These are phyloP conservation scores for Anser cygnoides DNA, from an alignment of 2,113 vertebrate genomes.

Conservation along the genomic window DNA sequence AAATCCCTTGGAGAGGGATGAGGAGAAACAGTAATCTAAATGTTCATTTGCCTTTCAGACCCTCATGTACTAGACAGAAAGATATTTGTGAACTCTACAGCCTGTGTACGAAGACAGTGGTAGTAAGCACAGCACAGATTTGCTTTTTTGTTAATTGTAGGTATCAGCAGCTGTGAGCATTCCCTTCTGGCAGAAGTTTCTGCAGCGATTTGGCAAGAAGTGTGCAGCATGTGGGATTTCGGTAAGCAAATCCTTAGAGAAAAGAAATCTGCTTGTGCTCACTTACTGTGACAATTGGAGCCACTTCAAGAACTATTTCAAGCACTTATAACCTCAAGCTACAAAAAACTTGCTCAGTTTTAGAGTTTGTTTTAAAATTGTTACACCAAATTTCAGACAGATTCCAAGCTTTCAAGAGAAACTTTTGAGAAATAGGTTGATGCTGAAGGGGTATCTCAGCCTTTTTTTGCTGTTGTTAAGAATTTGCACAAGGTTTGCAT, in stretches of 20 bases:
- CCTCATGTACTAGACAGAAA: not conserved
- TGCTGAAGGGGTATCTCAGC: not conserved
- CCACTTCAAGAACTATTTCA: not conserved
- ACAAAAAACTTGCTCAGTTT: not conserved
- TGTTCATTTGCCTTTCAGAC: not conserved
- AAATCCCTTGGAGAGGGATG: not conserved
- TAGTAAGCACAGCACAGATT: not conserved
- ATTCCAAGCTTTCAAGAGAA: constrained; percentile 23
- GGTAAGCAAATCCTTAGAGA: constrained; percentile 76
- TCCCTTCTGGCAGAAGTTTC: constrained; percentile 94
- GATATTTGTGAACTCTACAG: not conserved
- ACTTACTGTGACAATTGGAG: not conserved
- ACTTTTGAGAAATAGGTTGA: not conserved
- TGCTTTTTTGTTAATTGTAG: constrained; percentile 60
- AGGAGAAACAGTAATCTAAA: not conserved
- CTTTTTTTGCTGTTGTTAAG: not conserved
- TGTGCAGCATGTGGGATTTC: constrained; percentile 89
- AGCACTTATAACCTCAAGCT: not conserved
- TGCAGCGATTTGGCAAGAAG: constrained; percentile 93
- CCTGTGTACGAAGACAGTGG: not conserved
- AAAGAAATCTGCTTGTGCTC: not conserved
- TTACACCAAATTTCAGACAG: not conserved
- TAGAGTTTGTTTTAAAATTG: not conserved
- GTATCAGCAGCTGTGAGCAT: constrained; percentile 89
- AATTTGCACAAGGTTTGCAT: not conserved